Conservation (phyloP, 2,797 vertebrate species). For the Syndactyla subalaris region DNA sequence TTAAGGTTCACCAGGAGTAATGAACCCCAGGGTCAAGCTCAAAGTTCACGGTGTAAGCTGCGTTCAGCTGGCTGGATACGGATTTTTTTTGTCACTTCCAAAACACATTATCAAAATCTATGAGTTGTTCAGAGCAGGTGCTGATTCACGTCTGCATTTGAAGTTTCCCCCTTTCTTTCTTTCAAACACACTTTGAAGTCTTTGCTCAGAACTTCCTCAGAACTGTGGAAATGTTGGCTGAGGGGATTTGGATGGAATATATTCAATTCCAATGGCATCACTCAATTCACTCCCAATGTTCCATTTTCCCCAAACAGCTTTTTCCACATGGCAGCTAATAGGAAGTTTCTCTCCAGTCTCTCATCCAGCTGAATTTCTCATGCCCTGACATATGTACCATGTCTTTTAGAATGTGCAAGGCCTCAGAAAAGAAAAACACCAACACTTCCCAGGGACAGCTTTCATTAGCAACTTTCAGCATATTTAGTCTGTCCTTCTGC, state of each 20-base stretch:
- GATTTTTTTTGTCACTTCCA: background rate
- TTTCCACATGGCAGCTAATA: conserved; percentile 26
- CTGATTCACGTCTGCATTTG: background rate
- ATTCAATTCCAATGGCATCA: background rate
- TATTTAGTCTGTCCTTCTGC: background rate
- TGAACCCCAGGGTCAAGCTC: background rate
- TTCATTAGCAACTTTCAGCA: background rate
- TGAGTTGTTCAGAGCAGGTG: conserved; percentile 14
- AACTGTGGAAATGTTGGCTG: background rate
- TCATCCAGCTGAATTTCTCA: conserved; percentile 31
- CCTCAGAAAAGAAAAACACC: background rate
- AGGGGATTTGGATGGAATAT: background rate
- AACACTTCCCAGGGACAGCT: background rate
- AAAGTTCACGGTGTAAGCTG: conserved; percentile 12
- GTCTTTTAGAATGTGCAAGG: background rate
- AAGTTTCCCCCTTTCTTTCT: background rate
- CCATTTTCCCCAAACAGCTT: background rate
- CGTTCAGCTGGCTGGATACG: background rate
- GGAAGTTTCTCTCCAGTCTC: conserved; percentile 14
- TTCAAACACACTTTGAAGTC: background rate
- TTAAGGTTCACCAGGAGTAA: conserved; percentile 10
- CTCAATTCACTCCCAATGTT: background rate
- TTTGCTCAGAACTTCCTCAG: background rate
- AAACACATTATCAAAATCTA: conserved; percentile 1
- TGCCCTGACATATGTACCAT: background rate